Evolutionary conservation across 2,888 invertebrate genomes (phyloP).

Genomic region (Autographa pulchrina): DNA sequence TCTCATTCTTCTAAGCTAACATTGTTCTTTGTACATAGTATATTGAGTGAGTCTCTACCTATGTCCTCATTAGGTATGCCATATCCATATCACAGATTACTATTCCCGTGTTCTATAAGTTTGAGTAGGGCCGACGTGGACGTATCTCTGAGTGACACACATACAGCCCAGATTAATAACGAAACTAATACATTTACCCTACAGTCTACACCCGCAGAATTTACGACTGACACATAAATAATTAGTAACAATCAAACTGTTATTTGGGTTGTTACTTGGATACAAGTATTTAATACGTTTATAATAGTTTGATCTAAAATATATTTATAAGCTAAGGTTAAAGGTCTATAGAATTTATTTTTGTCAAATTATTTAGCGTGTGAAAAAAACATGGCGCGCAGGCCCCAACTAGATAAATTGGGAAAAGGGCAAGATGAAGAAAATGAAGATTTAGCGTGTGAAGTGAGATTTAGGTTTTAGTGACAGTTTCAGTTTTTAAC

Average conservation of each 20-base stretch:
- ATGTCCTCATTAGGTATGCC: constrained; percentile 15
- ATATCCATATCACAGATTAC: constrained; percentile 30
- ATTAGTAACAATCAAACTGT: constrained; percentile 1
- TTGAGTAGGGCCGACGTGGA: constrained; percentile 54
- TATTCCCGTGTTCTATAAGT: constrained; percentile 42
- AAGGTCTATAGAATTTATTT: too few species aligned
- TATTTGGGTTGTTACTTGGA: not conserved
- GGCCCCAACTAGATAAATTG: too few species aligned
- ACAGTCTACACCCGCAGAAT: not conserved
- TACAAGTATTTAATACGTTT: not conserved
- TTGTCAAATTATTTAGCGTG: too few species aligned
- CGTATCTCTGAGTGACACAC: constrained; percentile 46
- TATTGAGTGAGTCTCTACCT: too few species aligned
- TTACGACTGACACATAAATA: not conserved
- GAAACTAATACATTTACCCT: constrained; percentile 19
- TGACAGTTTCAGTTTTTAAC: too few species aligned
- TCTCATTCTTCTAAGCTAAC: too few species aligned
- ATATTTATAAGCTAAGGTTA: not conserved
- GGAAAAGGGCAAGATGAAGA: too few species aligned
- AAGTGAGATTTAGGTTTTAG: too few species aligned
- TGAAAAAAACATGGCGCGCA: too few species aligned
- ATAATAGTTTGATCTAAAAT: not conserved
- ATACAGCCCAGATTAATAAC: constrained; percentile 34
- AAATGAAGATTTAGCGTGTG: too few species aligned
- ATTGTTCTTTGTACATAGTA: too few species aligned